These are phyloP conservation scores for Philopotamus ludificatus DNA, from an alignment of 1,140 invertebrate genomes.

Conservation along the genomic window DNA sequence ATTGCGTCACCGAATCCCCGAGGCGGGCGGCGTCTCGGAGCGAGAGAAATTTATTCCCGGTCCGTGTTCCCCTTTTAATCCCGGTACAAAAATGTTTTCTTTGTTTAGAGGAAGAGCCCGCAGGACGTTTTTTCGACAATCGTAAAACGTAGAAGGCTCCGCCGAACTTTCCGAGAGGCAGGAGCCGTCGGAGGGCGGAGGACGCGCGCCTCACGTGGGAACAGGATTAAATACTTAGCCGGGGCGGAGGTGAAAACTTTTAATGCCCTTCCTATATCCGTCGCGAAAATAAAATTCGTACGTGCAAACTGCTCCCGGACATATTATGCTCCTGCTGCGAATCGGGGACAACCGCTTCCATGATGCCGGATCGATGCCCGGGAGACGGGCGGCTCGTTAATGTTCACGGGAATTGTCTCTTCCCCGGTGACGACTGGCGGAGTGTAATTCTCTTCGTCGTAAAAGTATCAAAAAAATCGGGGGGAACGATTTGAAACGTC, in stretches of 20 bases:
- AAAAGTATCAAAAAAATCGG: too few species aligned
- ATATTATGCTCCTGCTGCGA: background rate
- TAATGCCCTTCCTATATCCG: conserved; percentile 40
- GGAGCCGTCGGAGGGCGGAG: conserved; percentile 1
- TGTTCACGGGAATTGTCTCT: background rate
- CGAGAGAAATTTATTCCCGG: conserved; percentile 36
- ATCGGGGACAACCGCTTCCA: background rate
- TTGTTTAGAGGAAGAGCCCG: conserved; percentile 3
- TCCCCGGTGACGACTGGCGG: background rate
- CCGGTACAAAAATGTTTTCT: conserved; percentile 1
- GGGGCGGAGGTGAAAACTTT: conserved; percentile 38
- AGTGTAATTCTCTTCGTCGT: too few species aligned
- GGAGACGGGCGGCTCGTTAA: background rate
- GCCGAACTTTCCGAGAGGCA: conserved; percentile 28
- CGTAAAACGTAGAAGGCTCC: conserved; percentile 36
- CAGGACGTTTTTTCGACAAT: conserved; percentile 24
- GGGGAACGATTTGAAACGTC: too few species aligned
- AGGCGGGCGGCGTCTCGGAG: too few species aligned
- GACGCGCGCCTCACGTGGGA: conserved; percentile 26
- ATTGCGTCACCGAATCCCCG: too few species aligned
- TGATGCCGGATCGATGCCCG: background rate
- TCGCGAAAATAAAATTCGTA: conserved; percentile 36
- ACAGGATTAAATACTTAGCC: conserved; percentile 38
- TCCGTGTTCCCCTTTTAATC: conserved; percentile 34
- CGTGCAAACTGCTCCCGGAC: conserved; percentile 19